A percentile compares a stretch with the other conserved stretches of the same genome.
phyloP scores from a whole-genome alignment of 2,797 vertebrate species.

The Muraenolepis orangiensis region DNA sequence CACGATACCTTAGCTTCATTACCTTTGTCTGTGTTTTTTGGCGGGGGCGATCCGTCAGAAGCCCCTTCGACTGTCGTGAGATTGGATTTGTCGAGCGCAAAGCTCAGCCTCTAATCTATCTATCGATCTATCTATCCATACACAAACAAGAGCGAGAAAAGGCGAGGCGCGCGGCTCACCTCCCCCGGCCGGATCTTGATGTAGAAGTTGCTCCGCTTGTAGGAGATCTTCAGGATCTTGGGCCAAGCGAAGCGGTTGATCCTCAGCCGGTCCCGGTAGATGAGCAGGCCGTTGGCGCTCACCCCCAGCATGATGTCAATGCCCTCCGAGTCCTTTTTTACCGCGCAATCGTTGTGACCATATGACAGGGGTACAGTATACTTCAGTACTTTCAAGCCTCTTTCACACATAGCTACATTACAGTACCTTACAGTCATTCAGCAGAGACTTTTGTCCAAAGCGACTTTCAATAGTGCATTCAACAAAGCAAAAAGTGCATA shows the following conservation, averaged over 20 bases:
- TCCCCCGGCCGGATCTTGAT: slow-evolving; percentile 99
- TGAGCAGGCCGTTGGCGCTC: slow-evolving; percentile 93
- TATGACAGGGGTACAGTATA: background rate
- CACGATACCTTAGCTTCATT: background rate
- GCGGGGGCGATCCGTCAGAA: background rate
- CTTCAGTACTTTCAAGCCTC: too few relatives aligned
- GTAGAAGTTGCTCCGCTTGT: slow-evolving; percentile 99
- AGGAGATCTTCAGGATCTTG: slow-evolving; percentile 99
- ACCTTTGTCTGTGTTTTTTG: background rate
- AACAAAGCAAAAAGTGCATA: too few relatives aligned
- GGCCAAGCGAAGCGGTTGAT: slow-evolving; percentile 99
- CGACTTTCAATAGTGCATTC: too few relatives aligned
- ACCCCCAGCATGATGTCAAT: slow-evolving; percentile 99
- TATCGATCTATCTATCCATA: too few relatives aligned
- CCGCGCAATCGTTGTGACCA: background rate
- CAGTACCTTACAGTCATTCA: too few relatives aligned
- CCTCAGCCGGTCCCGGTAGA: slow-evolving; percentile 94
- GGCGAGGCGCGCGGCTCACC: slow-evolving; percentile 61
- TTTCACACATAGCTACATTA: too few relatives aligned
- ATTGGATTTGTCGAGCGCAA: background rate
- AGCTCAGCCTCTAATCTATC: background rate
- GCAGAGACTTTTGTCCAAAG: too few relatives aligned
- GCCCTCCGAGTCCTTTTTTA: slow-evolving; percentile 89
- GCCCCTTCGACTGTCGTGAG: background rate
- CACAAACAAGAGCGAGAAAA: background rate